phyloP scores from a whole-genome alignment of 1,140 invertebrate species.

The Bombus waltoni region DNA sequence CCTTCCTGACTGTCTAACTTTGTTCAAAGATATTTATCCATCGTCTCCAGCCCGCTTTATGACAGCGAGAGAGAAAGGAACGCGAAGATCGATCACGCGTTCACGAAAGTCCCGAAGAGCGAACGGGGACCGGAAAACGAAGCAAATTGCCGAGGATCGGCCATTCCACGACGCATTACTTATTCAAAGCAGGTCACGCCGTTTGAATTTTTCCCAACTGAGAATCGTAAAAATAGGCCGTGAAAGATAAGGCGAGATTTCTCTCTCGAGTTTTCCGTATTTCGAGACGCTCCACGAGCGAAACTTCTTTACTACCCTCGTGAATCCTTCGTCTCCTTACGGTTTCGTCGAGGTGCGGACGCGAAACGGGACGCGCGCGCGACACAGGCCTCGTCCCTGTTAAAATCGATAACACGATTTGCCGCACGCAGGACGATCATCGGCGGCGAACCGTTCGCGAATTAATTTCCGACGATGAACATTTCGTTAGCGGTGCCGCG shows the following conservation, averaged over 20 bases:
- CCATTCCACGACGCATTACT: neutral
- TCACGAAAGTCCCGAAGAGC: neutral
- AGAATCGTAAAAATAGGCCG: slow-evolving; percentile 2
- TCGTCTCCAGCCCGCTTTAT: neutral
- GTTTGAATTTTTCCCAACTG: slow-evolving; percentile 7
- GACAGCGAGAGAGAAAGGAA: neutral
- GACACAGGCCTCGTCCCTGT: neutral
- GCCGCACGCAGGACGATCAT: neutral
- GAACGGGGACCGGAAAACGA: neutral
- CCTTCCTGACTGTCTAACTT: neutral
- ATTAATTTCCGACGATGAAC: slow-evolving; percentile 49
- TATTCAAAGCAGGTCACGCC: slow-evolving; percentile 27
- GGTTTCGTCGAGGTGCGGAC: neutral
- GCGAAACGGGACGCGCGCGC: neutral
- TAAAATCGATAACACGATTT: slow-evolving; percentile 46
- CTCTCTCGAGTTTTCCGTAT: neutral
- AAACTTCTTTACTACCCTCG: neutral
- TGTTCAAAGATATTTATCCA: neutral
- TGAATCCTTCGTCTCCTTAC: neutral
- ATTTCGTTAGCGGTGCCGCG: slow-evolving; percentile 43
- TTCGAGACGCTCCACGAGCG: neutral
- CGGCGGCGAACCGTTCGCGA: slow-evolving; percentile 9
- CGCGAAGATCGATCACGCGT: neutral
- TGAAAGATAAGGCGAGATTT: slow-evolving; percentile 28
- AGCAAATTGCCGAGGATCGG: neutral